Base-by-base conservation (phyloP, 2,888 invertebrate species). In the Danaus chrysippus region DNA sequence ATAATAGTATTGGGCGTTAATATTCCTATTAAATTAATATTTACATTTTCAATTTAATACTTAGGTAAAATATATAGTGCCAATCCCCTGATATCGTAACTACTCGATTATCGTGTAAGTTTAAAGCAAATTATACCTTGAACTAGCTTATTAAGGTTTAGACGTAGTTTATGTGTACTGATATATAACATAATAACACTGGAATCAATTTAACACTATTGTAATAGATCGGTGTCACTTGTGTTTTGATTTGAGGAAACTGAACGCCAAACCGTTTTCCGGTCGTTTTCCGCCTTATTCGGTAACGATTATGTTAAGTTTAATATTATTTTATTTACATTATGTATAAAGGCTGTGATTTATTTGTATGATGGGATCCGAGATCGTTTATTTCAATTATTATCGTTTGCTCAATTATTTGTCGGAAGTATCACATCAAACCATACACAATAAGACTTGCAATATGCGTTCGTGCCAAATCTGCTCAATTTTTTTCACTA, bases 261-360 rank as follows among this genome's bases (percentile, higher is more conserved):
- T 9, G 9, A 49, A 10, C 17, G 49, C 49, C 49, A 17, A 49
- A 10, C 11, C 11, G 17, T 49, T 49, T 49, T 17, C 49, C 17
- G 17, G 49, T 49, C 49, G 17, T 49, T 49, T 49, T n/a, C 9
- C 17, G 3, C 17, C 9, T 9, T 13, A n/a, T 46, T 13, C 46
- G 15, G 46, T 11, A 5, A n/a, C 17, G 0, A 17, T 49, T 17
- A 15, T 11, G 11, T 34, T 49, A 49, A 17, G 15, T 49, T 9
- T 46, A 10, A 49, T 11, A 46, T 15, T 67, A 63, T 54, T 61
- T 42, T 54, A 70, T 74, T 76, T 76, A 73, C 71, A 76, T 83
- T 83, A 82, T 81, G 72, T 83, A 76, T 84, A 73, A 85, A 79
- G 89, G 90, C 90, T 90, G 90, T 90, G 90, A 90, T 81, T 87